Evolutionary conservation across 2,888 invertebrate genomes (phyloP), one percentile per base, ranked within the genome.

Genomic region (Thyatira batis): DNA sequence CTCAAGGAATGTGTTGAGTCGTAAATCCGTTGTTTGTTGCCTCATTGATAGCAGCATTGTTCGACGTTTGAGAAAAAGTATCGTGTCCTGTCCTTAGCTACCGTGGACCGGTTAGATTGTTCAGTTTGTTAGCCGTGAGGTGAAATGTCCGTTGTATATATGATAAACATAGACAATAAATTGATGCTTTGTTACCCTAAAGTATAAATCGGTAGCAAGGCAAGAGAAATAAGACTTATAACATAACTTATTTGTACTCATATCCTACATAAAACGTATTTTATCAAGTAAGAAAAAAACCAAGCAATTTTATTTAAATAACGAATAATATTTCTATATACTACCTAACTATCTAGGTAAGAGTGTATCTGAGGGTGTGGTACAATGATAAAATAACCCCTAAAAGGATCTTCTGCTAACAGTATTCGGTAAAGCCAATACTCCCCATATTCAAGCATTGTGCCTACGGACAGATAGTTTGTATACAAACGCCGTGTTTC

Each of bases 401-500:
- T n/a, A n/a, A n/a, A n/a, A n/a, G n/a, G n/a, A n/a, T n/a, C n/a
- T n/a, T n/a, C n/a, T n/a, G n/a, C n/a, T n/a, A n/a, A n/a, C n/a
- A n/a, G n/a, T n/a, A n/a, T n/a, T n/a, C n/a, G n/a, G n/a, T n/a
- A n/a, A n/a, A n/a, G n/a, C n/a, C n/a, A n/a, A n/a, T n/a, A n/a
- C n/a, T n/a, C n/a, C n/a, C n/a, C n/a, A n/a, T n/a, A n/a, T 13
- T 17, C 39, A 1, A 17, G 39, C 8, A 2, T 52, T 60, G 65
- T 61, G 64, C 67, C 64, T 63, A 67, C 63, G 63, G 66, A 65
- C 63, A 67, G 63, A 55, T 51, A 64, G 69, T 80, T 80, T 82
- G 82, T 85, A 78, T 78, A 86, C 81, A 85, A 87, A 87, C 85
- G 85, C 78, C 79, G 78, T 85, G 77, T 66, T 73, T 69, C 57